Conservation (phyloP, 1,140 invertebrate species). For the Tribolium madens region DNA sequence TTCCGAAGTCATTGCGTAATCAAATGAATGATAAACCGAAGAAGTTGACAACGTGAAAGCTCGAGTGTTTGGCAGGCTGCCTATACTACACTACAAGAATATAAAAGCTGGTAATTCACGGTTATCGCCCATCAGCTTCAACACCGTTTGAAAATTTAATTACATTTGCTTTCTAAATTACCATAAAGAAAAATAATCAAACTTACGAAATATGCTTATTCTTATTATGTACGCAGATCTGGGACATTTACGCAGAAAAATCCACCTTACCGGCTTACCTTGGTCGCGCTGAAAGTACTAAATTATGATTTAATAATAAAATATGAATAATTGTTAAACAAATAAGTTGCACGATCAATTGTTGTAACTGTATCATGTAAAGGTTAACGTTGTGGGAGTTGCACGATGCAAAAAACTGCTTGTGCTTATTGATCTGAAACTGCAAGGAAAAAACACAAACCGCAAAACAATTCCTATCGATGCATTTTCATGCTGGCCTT, state of each 20-base stretch:
- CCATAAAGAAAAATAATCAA: slow-evolving; percentile 12
- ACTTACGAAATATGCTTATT: slow-evolving; percentile 19
- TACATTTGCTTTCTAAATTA: slow-evolving; percentile 20
- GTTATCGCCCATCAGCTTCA: slow-evolving; percentile 2
- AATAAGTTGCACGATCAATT: slow-evolving; percentile 32
- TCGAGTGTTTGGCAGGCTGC: slow-evolving; percentile 29
- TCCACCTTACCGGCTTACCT: slow-evolving; percentile 10
- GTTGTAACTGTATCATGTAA: slow-evolving; percentile 28
- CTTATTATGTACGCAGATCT: slow-evolving; percentile 16
- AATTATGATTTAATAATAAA: slow-evolving; percentile 35
- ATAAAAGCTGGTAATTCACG: background rate
- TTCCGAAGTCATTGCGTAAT: slow-evolving; percentile 8
- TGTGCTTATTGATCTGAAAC: slow-evolving; percentile 22
- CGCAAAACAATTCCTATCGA: too few relatives aligned
- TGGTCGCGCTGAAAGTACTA: slow-evolving; percentile 19
- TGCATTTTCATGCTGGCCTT: slow-evolving; percentile 6
- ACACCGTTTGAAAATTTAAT: slow-evolving; percentile 19
- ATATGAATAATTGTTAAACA: slow-evolving; percentile 35
- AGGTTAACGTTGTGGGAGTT: slow-evolving; percentile 28
- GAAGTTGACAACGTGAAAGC: slow-evolving; percentile 44
- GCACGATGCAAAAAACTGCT: background rate
- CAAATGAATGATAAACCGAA: slow-evolving; percentile 6
- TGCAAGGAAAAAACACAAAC: background rate
- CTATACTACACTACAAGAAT: background rate
- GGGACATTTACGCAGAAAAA: slow-evolving; percentile 30